Base-by-base conservation (phyloP, 1,140 invertebrate species). In the Drosophila sturtevanti region DNA sequence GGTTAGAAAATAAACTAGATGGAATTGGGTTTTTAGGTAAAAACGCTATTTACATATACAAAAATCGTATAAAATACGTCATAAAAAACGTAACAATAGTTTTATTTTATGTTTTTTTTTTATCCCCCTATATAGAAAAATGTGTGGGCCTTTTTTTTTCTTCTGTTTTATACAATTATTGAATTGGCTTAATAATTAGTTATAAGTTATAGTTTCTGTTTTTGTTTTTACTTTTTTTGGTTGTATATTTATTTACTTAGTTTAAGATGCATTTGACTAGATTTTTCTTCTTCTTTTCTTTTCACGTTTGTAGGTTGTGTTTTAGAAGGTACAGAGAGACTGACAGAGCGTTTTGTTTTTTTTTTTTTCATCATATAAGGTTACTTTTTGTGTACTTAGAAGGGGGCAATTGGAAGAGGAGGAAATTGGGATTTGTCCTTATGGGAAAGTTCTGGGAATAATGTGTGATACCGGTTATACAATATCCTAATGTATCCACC, bases 291-390 rank as follows among this genome's bases (percentile, higher is more conserved):
- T 51, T 38, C 38, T 41, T 72, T 18, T 63, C 35, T 58, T 48
- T 52, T 60, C n/a, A n/a, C n/a, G n/a, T n/a, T n/a, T n/a, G n/a
- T n/a, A n/a, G 37, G 44, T 70, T 63, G 75, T 71, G 69, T 41
- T 86, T 79, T 59, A 81, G 82, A 87, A 87, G 82, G 82, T 87
- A 87, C 82, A 87, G 84, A 87, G 82, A 84, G 80, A 78, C 79
- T 76, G 77, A 79, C 64, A 68, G 73, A 79, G 60, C 35, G 61
- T 60, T 60, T 59, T 24, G 1, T 1, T 24, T 24, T 24, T 24
- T 60, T 60, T 59, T 24, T 24, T 1, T 24, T 24, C 4, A 2
- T 56, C 44, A 61, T 73, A 74, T 18, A 37, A 38, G 41, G 68
- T 35, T 38, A 37, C 48, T 61, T 54, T 58, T 63, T 55, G 54